Evolutionary conservation across 2,888 invertebrate species (phyloP).

Genomic region (Strigamia maritima): DNA sequence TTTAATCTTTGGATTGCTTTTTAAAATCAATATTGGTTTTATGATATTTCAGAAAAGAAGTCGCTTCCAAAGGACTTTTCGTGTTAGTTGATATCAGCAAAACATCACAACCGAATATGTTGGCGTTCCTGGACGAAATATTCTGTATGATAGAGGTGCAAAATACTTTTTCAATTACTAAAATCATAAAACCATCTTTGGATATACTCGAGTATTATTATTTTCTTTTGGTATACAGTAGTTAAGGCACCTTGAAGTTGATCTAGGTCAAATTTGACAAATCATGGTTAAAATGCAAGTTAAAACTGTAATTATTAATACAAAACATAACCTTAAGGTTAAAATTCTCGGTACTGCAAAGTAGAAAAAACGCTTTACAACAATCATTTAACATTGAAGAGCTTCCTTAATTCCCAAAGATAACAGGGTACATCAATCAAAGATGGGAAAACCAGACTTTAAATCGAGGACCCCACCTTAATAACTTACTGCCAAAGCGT

Average conservation of each 20-base stretch:
- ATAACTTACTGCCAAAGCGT: background rate
- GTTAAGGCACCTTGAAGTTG: background rate
- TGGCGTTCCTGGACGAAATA: constrained; percentile 51
- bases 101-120: constrained; percentile 46
- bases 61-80: constrained; percentile 43
- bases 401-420: background rate
- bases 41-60: constrained; percentile 43
- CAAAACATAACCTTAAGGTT: background rate
- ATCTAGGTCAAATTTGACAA: background rate
- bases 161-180: background rate
- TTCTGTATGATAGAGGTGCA: constrained; percentile 51
- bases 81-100: constrained; percentile 48
- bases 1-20: background rate
- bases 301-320: no score
- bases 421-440: background rate
- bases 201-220: background rate
- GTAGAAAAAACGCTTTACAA: background rate
- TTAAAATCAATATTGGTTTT: background rate
- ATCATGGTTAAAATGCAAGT: no score
- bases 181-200: background rate
- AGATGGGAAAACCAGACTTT: constrained; percentile 7
- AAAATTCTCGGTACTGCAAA: background rate
- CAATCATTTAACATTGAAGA: background rate
- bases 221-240: no score
- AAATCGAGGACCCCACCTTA: background rate